Percentiles rank a stretch among this genome's conserved stretches.
These are phyloP conservation scores for Dendroctonus ponderosae DNA, from an alignment of 1,140 invertebrate genomes.

Conservation along the genomic window DNA sequence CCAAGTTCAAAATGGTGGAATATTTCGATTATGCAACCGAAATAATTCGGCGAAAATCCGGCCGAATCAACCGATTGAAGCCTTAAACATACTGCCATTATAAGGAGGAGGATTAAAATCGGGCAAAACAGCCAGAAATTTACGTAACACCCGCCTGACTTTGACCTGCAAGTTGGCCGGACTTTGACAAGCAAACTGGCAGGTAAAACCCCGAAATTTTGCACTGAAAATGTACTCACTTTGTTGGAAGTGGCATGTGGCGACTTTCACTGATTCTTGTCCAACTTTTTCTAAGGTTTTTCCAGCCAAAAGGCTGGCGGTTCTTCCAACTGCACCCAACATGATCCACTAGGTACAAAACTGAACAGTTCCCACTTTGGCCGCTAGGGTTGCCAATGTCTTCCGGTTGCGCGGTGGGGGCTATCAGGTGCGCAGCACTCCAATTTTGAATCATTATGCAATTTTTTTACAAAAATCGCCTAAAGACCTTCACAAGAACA, in stretches of 20 bases:
- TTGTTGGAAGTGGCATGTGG: conserved; percentile 40
- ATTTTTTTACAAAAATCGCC: no score
- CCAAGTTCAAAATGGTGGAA: no score
- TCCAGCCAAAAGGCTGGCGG: conserved; percentile 50
- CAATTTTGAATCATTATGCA: no score
- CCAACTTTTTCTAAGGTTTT: conserved; percentile 49
- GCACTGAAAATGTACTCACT: conserved; percentile 36
- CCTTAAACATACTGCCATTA: neutral
- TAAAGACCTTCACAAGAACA: no score
- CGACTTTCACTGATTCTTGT: conserved; percentile 45
- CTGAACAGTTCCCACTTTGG: conserved; percentile 9
- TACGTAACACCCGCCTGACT: conserved; percentile 16
- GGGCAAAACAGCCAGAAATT: neutral
- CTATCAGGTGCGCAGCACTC: no score
- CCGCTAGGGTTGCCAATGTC: conserved; percentile 31
- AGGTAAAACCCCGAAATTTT: conserved; percentile 1
- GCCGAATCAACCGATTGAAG: neutral
- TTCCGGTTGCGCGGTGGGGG: conserved; percentile 10
- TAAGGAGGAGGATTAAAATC: neutral
- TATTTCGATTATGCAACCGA: no score
- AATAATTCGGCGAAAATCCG: no score
- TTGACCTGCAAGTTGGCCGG: conserved; percentile 7
- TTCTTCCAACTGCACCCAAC: conserved; percentile 50
- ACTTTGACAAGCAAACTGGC: neutral
- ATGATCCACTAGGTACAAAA: conserved; percentile 41